Conservation (phyloP, 1,140 invertebrate species). For the Acromyrmex echinatior region DNA sequence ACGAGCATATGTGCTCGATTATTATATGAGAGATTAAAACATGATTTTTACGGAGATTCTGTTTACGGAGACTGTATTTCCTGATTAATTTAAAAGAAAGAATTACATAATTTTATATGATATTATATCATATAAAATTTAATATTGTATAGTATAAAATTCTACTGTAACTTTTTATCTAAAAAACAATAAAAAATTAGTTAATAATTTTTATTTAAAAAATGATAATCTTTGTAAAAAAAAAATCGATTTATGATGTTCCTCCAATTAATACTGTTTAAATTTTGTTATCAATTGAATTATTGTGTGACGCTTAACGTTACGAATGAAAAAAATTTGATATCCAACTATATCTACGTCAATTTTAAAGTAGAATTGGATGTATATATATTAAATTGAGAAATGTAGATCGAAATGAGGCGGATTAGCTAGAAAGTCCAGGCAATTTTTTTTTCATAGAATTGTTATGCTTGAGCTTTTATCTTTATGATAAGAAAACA, state of each 20-base stretch:
- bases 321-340: background rate
- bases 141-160: no score
- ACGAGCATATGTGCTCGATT: no score
- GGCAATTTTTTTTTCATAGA: background rate
- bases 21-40: no score
- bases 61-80: no score
- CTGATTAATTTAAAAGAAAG: no score
- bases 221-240: background rate
- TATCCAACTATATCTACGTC: slow-evolving; percentile 1
- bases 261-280: background rate
- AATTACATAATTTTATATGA: background rate
- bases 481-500: background rate
- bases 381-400: background rate
- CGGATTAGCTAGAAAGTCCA: background rate
- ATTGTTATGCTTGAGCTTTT: background rate
- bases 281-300: slow-evolving; percentile 15
- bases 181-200: background rate
- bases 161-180: background rate
- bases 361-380: slow-evolving; percentile 27
- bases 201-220: background rate
- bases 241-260: background rate
- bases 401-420: background rate
- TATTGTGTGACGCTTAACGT: background rate
- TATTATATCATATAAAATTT: background rate
- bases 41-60: no score